Base-by-base conservation (phyloP, 2,888 invertebrate species). In the Drosophila ustulata region DNA sequence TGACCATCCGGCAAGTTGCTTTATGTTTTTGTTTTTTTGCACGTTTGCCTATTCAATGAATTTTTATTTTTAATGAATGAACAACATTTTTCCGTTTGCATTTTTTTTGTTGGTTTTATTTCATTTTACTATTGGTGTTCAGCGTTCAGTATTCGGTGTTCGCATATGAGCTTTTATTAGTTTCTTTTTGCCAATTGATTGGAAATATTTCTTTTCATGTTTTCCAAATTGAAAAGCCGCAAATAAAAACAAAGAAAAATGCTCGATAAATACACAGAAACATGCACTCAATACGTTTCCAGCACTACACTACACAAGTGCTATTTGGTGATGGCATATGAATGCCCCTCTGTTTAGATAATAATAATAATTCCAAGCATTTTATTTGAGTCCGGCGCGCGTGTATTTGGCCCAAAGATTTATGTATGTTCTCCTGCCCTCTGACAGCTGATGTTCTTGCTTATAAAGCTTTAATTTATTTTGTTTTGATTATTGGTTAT, bases 171-270 rank as follows among this genome's bases (percentile, higher is more conserved):
- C 67, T 85, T 87, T 88, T 85, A 88, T 85, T 88, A 72, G 75
- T 78, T 85, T 80, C 64, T 81, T 75, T 81, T 82, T 85, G 81
- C 78, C 88, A 85, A 85, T 85, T 85, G 85, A 85, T 88, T 85
- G 85, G 80, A 85, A 88, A 88, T 86, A 86, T 85, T 86, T 81
- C 86, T 80, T 85, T 88, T 85, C 86, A 88, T 86, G 88, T 88
- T 71, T 64, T 78, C 39, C 73, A 66, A 75, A 66, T 76, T 65
- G 71, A 74, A 71, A 82, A 75, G 71, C 78, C 71, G 49, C 52
- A 71, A 76, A 76, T 81, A 78, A 66, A 71, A 57, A 66, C 61
- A 75, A 66, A 61, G 51, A 63, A 80, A 52, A 53, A 66, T 67
- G 52, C 41, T 55, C 59, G 46, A 79, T 57, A 79, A 59, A 65